Percentiles rank a stretch among this genome's conserved stretches.
Evolutionary conservation across 2,113 vertebrate species (phyloP).

Genomic region (Rallus limicola): DNA sequence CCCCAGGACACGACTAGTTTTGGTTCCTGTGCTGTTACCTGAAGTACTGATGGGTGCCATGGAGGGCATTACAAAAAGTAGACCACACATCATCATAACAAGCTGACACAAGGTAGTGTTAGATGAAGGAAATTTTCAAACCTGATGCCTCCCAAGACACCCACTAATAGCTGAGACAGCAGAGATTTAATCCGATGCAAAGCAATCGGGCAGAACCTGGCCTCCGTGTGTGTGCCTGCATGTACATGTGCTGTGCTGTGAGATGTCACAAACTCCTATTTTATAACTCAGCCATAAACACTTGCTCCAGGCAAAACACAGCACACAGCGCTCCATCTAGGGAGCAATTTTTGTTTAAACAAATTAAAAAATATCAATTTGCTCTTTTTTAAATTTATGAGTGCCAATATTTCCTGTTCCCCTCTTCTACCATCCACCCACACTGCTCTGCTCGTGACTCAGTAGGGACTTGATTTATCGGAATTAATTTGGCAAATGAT

Average conservation of each 20-base stretch:
- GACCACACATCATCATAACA: conserved; percentile 15
- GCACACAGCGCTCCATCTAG: conserved; percentile 4
- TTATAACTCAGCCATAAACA: conserved; percentile 51
- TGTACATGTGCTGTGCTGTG: background rate
- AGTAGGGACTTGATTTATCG: conserved; percentile 36
- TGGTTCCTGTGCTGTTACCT: background rate
- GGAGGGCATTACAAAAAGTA: background rate
- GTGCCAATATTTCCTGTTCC: background rate
- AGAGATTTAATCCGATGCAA: conserved; percentile 36
- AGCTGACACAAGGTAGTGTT: background rate
- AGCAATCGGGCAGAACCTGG: conserved; percentile 35
- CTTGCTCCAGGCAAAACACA: conserved; percentile 58
- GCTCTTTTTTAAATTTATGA: conserved; percentile 20
- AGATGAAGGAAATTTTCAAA: conserved; percentile 12
- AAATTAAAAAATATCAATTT: conserved; percentile 58
- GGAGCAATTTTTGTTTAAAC: conserved; percentile 46
- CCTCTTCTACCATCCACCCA: background rate
- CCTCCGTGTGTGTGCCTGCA: background rate
- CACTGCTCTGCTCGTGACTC: background rate
- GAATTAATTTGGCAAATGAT: conserved; percentile 44
- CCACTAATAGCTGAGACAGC: conserved; percentile 27
- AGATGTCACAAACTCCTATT: conserved; percentile 28
- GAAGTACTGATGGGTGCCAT: background rate
- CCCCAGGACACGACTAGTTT: background rate
- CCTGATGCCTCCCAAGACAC: background rate